A percentile compares a stretch with the other conserved stretches of the same genome.
Conservation (phyloP, 1,140 invertebrate species). For the Zaprionus vittiger region DNA sequence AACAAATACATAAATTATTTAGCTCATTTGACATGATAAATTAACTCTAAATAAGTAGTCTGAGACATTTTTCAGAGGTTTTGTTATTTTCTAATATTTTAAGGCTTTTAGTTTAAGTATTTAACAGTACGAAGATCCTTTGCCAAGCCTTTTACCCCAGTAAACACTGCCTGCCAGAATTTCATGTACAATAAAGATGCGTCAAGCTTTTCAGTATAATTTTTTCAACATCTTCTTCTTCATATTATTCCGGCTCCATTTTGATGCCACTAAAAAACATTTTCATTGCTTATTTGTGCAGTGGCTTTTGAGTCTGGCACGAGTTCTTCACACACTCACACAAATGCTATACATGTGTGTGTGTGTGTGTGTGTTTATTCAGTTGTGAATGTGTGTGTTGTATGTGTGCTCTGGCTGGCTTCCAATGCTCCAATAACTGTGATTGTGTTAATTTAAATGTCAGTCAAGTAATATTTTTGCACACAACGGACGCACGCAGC, state of each 20-base stretch:
- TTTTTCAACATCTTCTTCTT: constrained; percentile 28
- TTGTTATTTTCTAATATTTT: no score
- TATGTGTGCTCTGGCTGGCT: constrained; percentile 34
- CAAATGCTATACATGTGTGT: background rate
- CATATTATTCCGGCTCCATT: constrained; percentile 27
- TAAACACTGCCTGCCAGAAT: background rate
- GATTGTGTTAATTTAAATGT: constrained; percentile 83
- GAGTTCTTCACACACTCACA: constrained; percentile 10
- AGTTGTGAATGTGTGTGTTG: background rate
- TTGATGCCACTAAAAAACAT: constrained; percentile 39
- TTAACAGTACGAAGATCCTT: background rate
- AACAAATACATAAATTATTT: no score
- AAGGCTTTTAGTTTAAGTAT: no score
- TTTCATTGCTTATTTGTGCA: constrained; percentile 56
- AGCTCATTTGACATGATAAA: no score
- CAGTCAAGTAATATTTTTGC: constrained; percentile 82
- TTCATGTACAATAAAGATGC: constrained; percentile 53
- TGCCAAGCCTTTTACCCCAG: background rate
- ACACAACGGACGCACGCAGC: constrained; percentile 53
- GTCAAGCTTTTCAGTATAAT: constrained; percentile 66
- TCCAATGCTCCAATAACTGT: constrained; percentile 76
- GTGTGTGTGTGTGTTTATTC: background rate
- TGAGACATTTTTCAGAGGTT: no score
- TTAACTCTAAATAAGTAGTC: no score
- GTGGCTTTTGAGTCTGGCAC: constrained; percentile 55